A percentile compares a stretch with the other conserved stretches of the same genome.
phyloP scores from a whole-genome alignment of 92 coral and sea anemone genomes.

The Porites divaricata region DNA sequence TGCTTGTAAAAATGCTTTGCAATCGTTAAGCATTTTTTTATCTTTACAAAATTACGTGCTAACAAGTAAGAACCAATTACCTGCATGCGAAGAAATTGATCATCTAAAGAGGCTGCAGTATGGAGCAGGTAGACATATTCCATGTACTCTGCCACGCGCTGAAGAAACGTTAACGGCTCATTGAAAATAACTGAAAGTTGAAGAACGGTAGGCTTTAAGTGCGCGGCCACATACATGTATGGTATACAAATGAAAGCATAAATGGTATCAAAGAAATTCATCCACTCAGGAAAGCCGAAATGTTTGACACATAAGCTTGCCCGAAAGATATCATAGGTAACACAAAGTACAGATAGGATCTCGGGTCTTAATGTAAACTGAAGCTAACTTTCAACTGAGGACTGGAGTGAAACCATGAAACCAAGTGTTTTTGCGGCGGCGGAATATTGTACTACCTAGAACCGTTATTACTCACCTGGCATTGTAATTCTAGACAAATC shows the following conservation, averaged over 20 bases:
- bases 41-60: neutral
- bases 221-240: neutral
- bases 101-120: conserved; percentile 79
- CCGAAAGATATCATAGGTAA: too few relatives aligned
- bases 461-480: conserved; percentile 81
- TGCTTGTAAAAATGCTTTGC: too few relatives aligned
- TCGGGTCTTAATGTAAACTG: too few relatives aligned
- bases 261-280: too few relatives aligned
- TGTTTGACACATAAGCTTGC: too few relatives aligned
- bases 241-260: too few relatives aligned
- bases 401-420: too few relatives aligned
- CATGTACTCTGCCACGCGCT: conserved; percentile 96
- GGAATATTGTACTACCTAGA: neutral
- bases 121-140: conserved; percentile 87
- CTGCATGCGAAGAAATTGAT: conserved; percentile 87
- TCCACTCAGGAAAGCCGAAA: too few relatives aligned
- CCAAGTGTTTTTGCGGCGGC: neutral
- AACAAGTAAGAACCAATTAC: conserved; percentile 29
- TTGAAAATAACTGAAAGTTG: conserved; percentile 89
- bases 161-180: conserved; percentile 97
- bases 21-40: too few relatives aligned
- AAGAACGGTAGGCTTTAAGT: neutral
- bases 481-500: conserved; percentile 97
- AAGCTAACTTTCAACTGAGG: too few relatives aligned
- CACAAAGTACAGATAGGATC: too few relatives aligned